phyloP scores from a whole-genome alignment of 2,888 invertebrate species.

The Poecilobothrus nobilitatus region DNA sequence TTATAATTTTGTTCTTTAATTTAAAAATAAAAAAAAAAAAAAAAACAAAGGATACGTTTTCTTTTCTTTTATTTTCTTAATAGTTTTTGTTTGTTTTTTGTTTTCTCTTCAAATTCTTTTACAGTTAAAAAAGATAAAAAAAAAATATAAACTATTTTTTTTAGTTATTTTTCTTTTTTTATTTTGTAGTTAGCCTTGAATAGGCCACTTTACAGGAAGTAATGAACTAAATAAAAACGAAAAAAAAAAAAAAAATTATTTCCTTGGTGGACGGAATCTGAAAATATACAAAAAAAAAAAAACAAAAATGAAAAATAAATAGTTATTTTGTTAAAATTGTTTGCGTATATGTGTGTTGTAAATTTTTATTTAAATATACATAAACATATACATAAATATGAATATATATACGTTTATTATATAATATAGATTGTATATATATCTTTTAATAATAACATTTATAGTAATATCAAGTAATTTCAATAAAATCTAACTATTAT shows the following conservation, averaged over 20 bases:
- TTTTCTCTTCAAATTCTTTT: neutral
- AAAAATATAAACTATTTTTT: too few relatives aligned
- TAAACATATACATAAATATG: neutral
- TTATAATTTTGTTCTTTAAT: neutral
- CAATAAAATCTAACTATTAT: slow-evolving; percentile 6
- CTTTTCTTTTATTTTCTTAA: too few relatives aligned
- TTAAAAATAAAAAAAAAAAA: neutral
- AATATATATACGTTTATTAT: too few relatives aligned
- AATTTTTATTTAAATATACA: neutral
- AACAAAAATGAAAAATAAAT: too few relatives aligned
- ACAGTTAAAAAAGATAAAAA: too few relatives aligned
- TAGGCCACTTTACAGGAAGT: slow-evolving; percentile 1
- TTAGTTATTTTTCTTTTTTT: too few relatives aligned
- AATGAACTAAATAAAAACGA: neutral
- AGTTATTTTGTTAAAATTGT: neutral
- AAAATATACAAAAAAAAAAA: slow-evolving; percentile 12
- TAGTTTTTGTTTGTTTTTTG: neutral
- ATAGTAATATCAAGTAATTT: slow-evolving; percentile 3
- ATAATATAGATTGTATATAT: too few relatives aligned
- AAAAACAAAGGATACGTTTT: too few relatives aligned
- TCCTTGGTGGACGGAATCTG: slow-evolving; percentile 18
- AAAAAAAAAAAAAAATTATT: neutral
- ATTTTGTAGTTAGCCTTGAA: slow-evolving; percentile 9
- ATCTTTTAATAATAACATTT: slow-evolving; percentile 2
- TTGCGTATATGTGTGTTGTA: neutral